Conservation (phyloP, 2,113 vertebrate species). For the Chaenogobius annularis region DNA sequence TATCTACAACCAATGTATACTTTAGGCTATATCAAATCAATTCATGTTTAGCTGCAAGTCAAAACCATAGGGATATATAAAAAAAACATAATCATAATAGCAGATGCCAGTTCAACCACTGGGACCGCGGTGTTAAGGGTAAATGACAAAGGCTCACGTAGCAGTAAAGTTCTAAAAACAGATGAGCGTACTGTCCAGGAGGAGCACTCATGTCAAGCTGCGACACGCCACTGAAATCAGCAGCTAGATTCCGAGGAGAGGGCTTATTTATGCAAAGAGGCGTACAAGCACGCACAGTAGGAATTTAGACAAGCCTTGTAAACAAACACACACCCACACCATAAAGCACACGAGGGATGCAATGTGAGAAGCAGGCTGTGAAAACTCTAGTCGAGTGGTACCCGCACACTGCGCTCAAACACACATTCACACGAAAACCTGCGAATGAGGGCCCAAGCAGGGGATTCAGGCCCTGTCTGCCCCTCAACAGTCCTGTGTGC, state of each 20-base stretch:
- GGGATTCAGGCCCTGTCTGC: conserved; percentile 3
- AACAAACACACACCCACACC: conserved; percentile 78
- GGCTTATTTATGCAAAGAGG: conserved; percentile 77
- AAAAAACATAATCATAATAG: background rate
- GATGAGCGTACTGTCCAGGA: conserved; percentile 49
- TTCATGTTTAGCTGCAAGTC: conserved; percentile 16
- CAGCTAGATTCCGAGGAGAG: conserved; percentile 63
- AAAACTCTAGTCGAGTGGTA: conserved; percentile 62
- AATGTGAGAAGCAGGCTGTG: conserved; percentile 75
- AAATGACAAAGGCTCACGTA: background rate
- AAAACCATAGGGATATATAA: conserved; percentile 19
- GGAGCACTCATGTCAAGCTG: conserved; percentile 47
- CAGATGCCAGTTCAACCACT: conserved; percentile 12
- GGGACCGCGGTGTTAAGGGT: conserved; percentile 11
- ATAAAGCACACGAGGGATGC: conserved; percentile 75
- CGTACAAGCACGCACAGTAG: conserved; percentile 72
- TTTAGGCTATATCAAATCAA: conserved; percentile 35
- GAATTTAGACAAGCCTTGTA: conserved; percentile 75
- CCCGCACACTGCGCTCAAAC: conserved; percentile 46
- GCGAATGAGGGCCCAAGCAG: conserved; percentile 35
- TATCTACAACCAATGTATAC: conserved; percentile 30
- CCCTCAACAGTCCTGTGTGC: conserved; percentile 44
- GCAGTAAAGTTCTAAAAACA: conserved; percentile 28
- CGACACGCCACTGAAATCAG: conserved; percentile 42
- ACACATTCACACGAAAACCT: conserved; percentile 10